Evolutionary conservation across 2,888 invertebrate species (phyloP), one percentile per base, ranked within the genome.

Genomic region (Abscondita cerata): DNA sequence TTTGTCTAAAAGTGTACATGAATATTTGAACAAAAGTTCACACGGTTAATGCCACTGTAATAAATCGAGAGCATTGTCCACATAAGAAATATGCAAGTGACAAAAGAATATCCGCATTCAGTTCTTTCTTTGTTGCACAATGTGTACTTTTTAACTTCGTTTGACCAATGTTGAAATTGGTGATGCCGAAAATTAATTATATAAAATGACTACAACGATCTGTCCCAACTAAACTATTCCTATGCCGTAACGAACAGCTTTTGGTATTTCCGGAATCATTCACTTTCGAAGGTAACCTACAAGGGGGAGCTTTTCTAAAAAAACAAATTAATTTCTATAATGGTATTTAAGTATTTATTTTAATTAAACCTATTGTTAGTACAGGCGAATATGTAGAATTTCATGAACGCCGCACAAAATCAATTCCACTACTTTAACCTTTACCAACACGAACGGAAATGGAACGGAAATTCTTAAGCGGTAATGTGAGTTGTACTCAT

Each of bases 221-320:
- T 25, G 6, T 25, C 2, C 25, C 6, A 25, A 25, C 25, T 25
- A 4, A 25, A n/a, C n/a, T n/a, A n/a, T n/a, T 25, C 11, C n/a
- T 44, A 6, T 8, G 44, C 13, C 38, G 34, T 47, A 52, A 62
- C 56, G 54, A 52, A 58, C 66, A 67, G 69, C 66, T 66, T 63
- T 62, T 64, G 69, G 69, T 59, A 68, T 69, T 69, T 69, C 70
- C 70, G 68, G 70, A 69, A 50, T 20, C 48, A 54, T 40, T 48
- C 54, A 60, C 41, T 48, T 50, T 54, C 48, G 54, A 60, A 60
- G 44, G 44, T 44, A 44, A 15, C 3, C 3, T 13, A 41, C n/a
- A 41, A 13, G 15, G 41, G 41, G 3, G 15, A 44, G 44, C 11
- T 18, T 18, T n/a, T n/a, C n/a, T 18, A 18, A 25, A 25, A 25